phyloP scores from a whole-genome alignment of 2,797 vertebrate genomes.

The Darevskia mixta region DNA sequence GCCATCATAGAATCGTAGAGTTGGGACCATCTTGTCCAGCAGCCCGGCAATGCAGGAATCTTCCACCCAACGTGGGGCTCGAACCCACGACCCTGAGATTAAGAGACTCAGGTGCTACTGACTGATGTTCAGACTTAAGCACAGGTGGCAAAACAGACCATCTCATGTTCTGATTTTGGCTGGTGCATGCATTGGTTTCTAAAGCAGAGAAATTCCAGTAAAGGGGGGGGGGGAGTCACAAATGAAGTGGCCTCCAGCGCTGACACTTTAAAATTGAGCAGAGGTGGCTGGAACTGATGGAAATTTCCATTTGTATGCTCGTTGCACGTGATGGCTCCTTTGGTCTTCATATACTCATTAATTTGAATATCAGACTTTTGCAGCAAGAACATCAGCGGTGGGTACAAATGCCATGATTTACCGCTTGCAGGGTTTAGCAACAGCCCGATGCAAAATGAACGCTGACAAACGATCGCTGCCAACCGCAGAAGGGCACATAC shows the following conservation, averaged over 20 bases:
- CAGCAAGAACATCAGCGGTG: constrained; percentile 38
- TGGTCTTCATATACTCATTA: constrained; percentile 19
- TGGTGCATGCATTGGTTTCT: background rate
- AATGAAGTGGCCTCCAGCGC: constrained; percentile 21
- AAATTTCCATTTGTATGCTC: constrained; percentile 14
- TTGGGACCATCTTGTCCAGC: too few species aligned
- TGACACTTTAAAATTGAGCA: background rate
- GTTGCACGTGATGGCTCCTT: constrained; percentile 23
- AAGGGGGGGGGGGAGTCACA: background rate
- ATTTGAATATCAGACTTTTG: constrained; percentile 31
- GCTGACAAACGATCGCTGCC: constrained; percentile 47
- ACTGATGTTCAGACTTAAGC: background rate
- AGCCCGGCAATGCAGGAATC: too few species aligned
- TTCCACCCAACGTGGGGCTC: too few species aligned
- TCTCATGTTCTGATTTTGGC: background rate
- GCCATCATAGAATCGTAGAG: too few species aligned
- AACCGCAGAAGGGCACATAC: constrained; percentile 45
- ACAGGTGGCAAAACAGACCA: background rate
- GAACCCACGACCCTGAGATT: too few species aligned
- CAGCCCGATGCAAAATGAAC: constrained; percentile 50
- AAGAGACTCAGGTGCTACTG: too few species aligned
- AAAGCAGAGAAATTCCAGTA: too few species aligned
- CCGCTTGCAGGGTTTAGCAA: constrained; percentile 43
- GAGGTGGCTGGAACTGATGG: constrained; percentile 19
- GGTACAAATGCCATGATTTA: constrained; percentile 49